Evolutionary conservation across 2,888 invertebrate species (phyloP).

Genomic region (Heliothis peltigera): DNA sequence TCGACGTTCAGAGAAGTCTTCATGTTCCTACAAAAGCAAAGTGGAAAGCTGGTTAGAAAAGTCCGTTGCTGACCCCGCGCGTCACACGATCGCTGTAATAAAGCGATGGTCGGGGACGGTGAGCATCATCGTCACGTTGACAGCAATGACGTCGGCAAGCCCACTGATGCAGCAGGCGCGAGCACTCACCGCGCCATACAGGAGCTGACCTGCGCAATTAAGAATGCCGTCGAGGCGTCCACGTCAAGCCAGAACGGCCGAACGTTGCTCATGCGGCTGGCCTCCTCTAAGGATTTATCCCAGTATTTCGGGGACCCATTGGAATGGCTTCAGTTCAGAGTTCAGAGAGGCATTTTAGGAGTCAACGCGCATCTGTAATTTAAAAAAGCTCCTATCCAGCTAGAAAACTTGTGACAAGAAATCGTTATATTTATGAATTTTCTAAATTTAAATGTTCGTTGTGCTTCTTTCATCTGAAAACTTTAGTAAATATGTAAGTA

Average conservation of each 20-base stretch:
- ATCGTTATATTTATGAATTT: too few species aligned
- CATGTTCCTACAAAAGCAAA: too few species aligned
- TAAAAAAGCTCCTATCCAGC: slow-evolving; percentile 49
- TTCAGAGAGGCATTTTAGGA: slow-evolving; percentile 3
- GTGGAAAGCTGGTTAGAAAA: too few species aligned
- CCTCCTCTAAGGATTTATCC: not conserved
- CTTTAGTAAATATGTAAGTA: too few species aligned
- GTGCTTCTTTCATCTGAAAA: too few species aligned
- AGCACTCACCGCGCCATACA: not conserved
- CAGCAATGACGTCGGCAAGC: too few species aligned
- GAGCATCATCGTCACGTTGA: not conserved
- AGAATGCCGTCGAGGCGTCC: not conserved
- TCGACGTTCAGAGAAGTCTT: too few species aligned
- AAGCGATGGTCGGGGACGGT: too few species aligned
- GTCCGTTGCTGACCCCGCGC: too few species aligned
- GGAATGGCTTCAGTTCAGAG: not conserved
- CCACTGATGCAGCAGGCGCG: too few species aligned
- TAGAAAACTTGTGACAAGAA: slow-evolving; percentile 39
- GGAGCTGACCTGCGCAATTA: not conserved
- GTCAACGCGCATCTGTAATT: slow-evolving; percentile 8
- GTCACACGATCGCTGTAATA: too few species aligned
- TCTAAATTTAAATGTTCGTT: too few species aligned
- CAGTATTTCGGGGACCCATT: not conserved
- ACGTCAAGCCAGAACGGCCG: not conserved
- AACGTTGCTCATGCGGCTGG: not conserved